Base-by-base conservation (phyloP, 2,113 vertebrate species). In the Perca flavescens region DNA sequence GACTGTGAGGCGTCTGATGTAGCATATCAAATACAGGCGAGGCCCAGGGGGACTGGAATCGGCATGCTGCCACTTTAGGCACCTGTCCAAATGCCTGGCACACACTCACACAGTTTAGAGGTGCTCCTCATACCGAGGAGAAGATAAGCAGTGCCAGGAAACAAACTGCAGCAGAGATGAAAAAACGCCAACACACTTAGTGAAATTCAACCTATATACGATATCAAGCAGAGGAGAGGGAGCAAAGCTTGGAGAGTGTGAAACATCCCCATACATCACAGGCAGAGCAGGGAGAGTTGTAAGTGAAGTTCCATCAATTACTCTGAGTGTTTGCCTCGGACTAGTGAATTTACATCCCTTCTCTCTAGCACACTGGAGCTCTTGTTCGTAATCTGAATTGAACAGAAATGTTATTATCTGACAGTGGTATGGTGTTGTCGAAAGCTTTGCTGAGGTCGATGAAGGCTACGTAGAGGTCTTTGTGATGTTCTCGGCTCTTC, bases 41-140 rank as follows among this genome's bases (percentile, higher is more conserved):
- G 50, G 89, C 89, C 85, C 77, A 47, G 28, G 75, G 86, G 82
- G 70, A 82, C 64, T 68, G 78, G 74, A 86, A 65, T 79, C 71
- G 78, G 83, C 68, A 31, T 49, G 83, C 82, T 91, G 87, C 87
- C 90, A 79, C 84, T 88, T 88, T 65, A 86, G 90, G 90, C 90
- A 84, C 75, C 83, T 75, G 86, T 90, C 92, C 88, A 91, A 91
- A 87, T n/a, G 74, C 61, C 75, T 93, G 89, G 85, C 85, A 82
- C 69, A 28, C 28, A 68, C 85, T 90, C 86, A 87, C 85, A 88
- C 73, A 86, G 83, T 91, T 86, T 86, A 86, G 86, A 89, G 73
- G 77, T 69, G 79, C 87, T 86, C 63, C 56, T 87, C 74, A 84
- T 83, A 80, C 22, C 63, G 34, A 67, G 69, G 47, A 80, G 67